Evolutionary conservation across 2,888 invertebrate genomes (phyloP).

Genomic region (Girardia tigrina): DNA sequence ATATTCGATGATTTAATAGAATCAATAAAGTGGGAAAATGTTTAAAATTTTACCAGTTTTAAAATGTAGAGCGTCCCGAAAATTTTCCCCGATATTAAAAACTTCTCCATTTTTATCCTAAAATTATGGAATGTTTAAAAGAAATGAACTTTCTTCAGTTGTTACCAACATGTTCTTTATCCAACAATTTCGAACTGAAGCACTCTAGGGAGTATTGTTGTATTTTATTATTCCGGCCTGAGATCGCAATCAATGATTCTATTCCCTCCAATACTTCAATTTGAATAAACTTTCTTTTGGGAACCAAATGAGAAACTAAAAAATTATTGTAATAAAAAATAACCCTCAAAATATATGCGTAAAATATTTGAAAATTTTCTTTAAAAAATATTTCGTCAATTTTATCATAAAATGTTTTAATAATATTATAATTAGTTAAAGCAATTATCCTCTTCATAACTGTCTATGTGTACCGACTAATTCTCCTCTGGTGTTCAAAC

Average conservation of each 20-base stretch:
- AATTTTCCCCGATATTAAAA: background rate
- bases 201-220: background rate
- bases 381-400: no score
- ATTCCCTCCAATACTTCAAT: background rate
- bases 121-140: background rate
- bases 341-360: no score
- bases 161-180: background rate
- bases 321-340: no score
- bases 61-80: background rate
- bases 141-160: background rate
- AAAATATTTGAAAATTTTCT: no score
- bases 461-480: no score
- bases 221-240: background rate
- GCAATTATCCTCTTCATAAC: no score
- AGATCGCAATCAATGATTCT: background rate
- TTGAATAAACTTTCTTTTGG: background rate
- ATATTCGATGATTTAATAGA: no score
- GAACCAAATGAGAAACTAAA: background rate
- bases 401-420: no score
- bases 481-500: no score
- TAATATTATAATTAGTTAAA: no score
- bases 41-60: background rate
- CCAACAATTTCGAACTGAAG: slow-evolving; percentile 8
- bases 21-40: no score
- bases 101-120: slow-evolving; percentile 10